These are phyloP conservation scores for Graptemys geographica DNA, from an alignment of 2,797 vertebrate genomes.

Conservation along the genomic window DNA sequence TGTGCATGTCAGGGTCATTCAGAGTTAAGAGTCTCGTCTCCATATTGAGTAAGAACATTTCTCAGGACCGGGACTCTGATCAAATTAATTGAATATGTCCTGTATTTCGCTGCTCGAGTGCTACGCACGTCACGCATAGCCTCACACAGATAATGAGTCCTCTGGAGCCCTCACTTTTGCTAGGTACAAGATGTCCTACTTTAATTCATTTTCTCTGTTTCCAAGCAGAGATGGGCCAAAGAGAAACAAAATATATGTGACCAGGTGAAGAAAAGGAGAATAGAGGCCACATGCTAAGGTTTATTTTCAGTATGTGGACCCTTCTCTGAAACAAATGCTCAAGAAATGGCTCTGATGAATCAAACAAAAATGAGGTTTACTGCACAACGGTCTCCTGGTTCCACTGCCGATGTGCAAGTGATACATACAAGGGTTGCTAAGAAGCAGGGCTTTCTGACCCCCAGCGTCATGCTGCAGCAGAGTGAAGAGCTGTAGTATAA, in stretches of 20 bases:
- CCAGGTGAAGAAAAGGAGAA: not conserved
- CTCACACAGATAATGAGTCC: not conserved
- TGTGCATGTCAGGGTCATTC: not conserved
- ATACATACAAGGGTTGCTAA: not conserved
- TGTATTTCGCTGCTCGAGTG: not conserved
- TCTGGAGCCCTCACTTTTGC: not conserved
- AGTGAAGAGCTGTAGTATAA: not conserved
- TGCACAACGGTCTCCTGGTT: accelerated
- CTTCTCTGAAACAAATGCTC: not conserved
- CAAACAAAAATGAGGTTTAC: not conserved
- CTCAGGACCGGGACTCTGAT: not conserved
- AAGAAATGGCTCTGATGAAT: not conserved
- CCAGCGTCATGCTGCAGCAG: not conserved
- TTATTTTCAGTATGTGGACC: not conserved
- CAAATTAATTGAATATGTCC: not conserved
- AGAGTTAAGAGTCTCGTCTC: not conserved
- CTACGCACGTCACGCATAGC: not conserved
- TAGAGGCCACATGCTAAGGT: not conserved
- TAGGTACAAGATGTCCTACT: not conserved
- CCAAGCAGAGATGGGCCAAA: not conserved
- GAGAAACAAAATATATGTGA: not conserved
- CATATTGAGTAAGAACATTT: not conserved
- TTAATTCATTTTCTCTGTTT: constrained; percentile 13
- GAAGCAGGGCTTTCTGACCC: not conserved
- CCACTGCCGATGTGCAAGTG: not conserved